These are phyloP conservation scores for Eudasyphora cyanicolor DNA, from an alignment of 2,888 invertebrate species.

Conservation along the genomic window DNA sequence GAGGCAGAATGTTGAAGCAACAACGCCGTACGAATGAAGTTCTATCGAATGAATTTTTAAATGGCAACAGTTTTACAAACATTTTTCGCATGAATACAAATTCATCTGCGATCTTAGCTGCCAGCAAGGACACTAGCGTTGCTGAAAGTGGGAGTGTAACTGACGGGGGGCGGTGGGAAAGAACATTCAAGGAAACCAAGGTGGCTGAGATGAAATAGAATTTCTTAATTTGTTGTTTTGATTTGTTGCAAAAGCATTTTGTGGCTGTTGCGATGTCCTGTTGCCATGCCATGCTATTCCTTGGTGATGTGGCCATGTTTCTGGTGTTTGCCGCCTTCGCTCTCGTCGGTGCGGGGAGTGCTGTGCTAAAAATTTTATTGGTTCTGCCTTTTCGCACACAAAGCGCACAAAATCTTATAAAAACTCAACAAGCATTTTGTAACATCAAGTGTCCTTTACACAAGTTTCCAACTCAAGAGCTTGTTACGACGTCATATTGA, in stretches of 20 bases:
- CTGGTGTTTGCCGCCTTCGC: background rate
- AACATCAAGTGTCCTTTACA: slow-evolving; percentile 54
- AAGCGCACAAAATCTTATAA: slow-evolving; percentile 45
- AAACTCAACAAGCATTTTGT: slow-evolving; percentile 59
- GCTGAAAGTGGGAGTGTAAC: background rate
- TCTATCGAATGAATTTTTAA: slow-evolving; percentile 47
- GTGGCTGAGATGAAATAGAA: slow-evolving; percentile 16
- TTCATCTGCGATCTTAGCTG: background rate
- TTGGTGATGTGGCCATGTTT: background rate
- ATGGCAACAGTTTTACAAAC: slow-evolving; percentile 58
- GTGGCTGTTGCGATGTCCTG: background rate
- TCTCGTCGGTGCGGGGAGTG: slow-evolving; percentile 20
- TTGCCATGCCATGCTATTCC: background rate
- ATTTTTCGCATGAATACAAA: slow-evolving; percentile 51
- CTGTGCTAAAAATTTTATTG: slow-evolving; percentile 61
- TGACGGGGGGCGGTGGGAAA: background rate
- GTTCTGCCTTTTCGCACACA: slow-evolving; percentile 47
- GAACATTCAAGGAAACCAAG: background rate
- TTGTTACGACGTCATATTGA: slow-evolving; percentile 65
- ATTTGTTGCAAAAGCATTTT: slow-evolving; percentile 14
- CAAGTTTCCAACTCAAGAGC: slow-evolving; percentile 56
- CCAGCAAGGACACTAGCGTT: background rate
- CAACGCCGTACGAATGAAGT: slow-evolving; percentile 15
- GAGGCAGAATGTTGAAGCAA: no score
- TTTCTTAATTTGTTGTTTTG: slow-evolving; percentile 56